Base-by-base conservation (phyloP, 2,888 invertebrate species). In the Drosophila maculinotata region DNA sequence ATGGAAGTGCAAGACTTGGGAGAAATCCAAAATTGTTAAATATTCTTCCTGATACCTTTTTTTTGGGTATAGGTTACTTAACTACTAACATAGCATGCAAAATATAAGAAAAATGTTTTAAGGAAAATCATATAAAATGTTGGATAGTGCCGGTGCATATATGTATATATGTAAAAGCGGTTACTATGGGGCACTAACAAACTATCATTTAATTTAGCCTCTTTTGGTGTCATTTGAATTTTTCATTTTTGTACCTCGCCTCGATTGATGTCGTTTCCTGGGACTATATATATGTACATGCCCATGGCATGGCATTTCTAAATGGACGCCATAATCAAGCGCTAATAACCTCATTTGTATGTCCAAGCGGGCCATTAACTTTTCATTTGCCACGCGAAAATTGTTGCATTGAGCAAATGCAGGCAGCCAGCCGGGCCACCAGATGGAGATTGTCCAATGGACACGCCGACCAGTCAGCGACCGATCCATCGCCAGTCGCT, bases 321-420 rank as follows among this genome's bases (percentile, higher is more conserved):
- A 80, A 76, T 84, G 76, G 70, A 70, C 63, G 70, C 82, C 77
- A 82, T 81, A 84, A 81, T 83, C 84, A 76, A 78, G 67, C 85
- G 74, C 78, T 87, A 81, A 87, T 83, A 82, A 81, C 79, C 87
- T 85, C 82, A 82, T 87, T 87, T 83, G 82, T 87, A 81, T 69
- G 67, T 69, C 67, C 63, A 64, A 67, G 69, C 58, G 69, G 62
- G 69, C 75, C 80, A 87, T 84, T 85, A 87, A 82, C 71, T 85
- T 82, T 85, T 82, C 78, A 85, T 85, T 87, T 82, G 73, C 75
- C 72, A 57, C 70, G 70, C 62, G 66, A 58, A 76, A 72, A 68
- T 65, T 58, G 42, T 47, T 59, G 63, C 70, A 60, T 47, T 45
- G 54, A 58, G 44, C 52, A 53, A 58, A 76, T 49, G 49, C 47